Conservation (phyloP, 2,888 invertebrate species). For the Brachyptera putata region DNA sequence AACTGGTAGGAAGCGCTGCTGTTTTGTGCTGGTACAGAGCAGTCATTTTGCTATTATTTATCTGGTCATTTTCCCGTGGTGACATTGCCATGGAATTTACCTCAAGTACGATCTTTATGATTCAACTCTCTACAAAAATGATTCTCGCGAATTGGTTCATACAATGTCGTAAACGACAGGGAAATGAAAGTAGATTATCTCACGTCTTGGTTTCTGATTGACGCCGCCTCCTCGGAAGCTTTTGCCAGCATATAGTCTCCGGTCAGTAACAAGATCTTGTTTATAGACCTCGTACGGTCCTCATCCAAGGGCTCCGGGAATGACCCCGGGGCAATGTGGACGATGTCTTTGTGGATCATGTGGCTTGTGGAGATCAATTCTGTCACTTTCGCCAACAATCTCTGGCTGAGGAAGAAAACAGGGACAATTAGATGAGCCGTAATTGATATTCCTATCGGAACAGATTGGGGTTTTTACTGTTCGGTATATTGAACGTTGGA, state of each 20-base stretch:
- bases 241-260: constrained; percentile 89
- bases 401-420: constrained; percentile 55
- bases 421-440: background rate
- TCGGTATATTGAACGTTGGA: too few relatives aligned
- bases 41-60: too few relatives aligned
- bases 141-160: background rate
- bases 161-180: background rate
- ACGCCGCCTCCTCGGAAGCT: constrained; percentile 82
- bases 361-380: constrained; percentile 95
- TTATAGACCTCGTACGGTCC: constrained; percentile 87
- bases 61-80: too few relatives aligned
- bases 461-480: too few relatives aligned
- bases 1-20: too few relatives aligned
- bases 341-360: constrained; percentile 81
- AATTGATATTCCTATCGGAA: too few relatives aligned
- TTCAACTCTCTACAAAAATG: too few relatives aligned
- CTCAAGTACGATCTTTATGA: too few relatives aligned
- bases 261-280: constrained; percentile 88
- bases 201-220: constrained; percentile 57
- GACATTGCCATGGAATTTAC: too few relatives aligned
- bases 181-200: constrained; percentile 21
- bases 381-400: constrained; percentile 88
- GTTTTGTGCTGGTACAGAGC: too few relatives aligned
- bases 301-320: constrained; percentile 55
- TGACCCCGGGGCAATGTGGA: constrained; percentile 67